Percentiles rank a stretch among this genome's conserved stretches.
These are phyloP conservation scores for Fulmarus glacialis DNA, from an alignment of 2,113 vertebrate species.

Conservation along the genomic window DNA sequence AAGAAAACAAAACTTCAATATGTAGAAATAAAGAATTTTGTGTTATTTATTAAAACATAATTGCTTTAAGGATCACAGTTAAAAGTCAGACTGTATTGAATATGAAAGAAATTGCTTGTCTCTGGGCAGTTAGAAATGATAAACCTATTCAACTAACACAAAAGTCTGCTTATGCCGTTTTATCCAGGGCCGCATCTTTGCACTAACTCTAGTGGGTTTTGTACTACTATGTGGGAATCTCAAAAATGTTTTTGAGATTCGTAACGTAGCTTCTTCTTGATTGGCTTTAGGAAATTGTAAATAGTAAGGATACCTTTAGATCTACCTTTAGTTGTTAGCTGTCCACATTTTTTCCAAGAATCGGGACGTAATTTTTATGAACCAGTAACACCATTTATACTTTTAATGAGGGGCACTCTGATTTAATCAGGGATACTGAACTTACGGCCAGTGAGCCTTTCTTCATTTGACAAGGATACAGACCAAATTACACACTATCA, in stretches of 20 bases:
- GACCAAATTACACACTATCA: neutral
- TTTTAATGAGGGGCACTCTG: neutral
- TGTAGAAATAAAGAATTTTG: slow-evolving; percentile 31
- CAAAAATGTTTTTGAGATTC: neutral
- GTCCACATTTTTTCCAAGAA: neutral
- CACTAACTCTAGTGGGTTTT: neutral
- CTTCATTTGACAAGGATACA: neutral
- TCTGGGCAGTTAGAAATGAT: neutral
- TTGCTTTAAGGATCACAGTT: slow-evolving; percentile 29
- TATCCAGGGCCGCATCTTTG: neutral
- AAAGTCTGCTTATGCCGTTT: neutral
- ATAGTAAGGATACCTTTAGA: neutral
- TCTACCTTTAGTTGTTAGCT: neutral
- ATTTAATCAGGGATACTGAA: neutral
- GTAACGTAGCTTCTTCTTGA: neutral
- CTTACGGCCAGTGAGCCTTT: neutral
- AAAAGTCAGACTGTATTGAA: neutral
- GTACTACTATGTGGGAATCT: neutral
- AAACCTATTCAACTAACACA: neutral
- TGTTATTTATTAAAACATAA: slow-evolving; percentile 54
- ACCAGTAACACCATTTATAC: neutral
- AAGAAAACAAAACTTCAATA: neutral
- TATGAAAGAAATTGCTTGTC: neutral
- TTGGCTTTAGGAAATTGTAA: neutral
- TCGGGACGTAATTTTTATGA: neutral